Base-by-base conservation (phyloP, 1,140 invertebrate genomes). In the Heterodera schachtii region DNA sequence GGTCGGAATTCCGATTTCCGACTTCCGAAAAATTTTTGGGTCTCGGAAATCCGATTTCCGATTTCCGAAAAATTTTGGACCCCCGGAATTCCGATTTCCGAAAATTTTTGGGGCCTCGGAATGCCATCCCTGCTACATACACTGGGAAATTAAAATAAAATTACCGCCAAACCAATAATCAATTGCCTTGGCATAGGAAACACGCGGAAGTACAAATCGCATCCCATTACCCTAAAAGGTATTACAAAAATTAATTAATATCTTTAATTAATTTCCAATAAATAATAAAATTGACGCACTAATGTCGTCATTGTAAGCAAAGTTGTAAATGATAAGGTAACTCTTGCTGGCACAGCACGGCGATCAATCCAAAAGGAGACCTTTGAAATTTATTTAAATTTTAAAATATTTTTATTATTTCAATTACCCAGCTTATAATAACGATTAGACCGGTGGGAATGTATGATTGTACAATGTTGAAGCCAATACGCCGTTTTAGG, bases 391-490 rank as follows among this genome's bases (percentile, higher is more conserved):
- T 31, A 31, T 31, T 31, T 31, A 31, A 78, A 79, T 70, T 21
- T 21, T 21, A 70, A 70, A 16, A 52, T 11, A 52, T 11, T 52
- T 52, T 52, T 52, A 70, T 43, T 70, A 43, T 43, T 70, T n/a
- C 1, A 11, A 3, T 47, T 82, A 95, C 94, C 95, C 95, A 95
- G 0, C 94, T 94, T 0, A 95, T 90, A 92, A 94, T 94, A 5
- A 95, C 94, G 8, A 96, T 94, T 7, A 96, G 90, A 31, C 81
- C 93, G 3, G 94, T 95, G 0, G 95, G 95, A 1, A 94, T 94
- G 90, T 95, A 96, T 0, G 94, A 95, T 89, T 95, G 94, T 80
- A 95, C 95, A 9, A 96, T 88, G 89, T 95, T 94, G 88, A 95
- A 94, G 8, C 94, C 94, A 46, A 95, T 94, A 90, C 95, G 93